These are phyloP conservation scores for Chymomyza procnemis DNA, from an alignment of 2,888 invertebrate genomes.

Conservation along the genomic window DNA sequence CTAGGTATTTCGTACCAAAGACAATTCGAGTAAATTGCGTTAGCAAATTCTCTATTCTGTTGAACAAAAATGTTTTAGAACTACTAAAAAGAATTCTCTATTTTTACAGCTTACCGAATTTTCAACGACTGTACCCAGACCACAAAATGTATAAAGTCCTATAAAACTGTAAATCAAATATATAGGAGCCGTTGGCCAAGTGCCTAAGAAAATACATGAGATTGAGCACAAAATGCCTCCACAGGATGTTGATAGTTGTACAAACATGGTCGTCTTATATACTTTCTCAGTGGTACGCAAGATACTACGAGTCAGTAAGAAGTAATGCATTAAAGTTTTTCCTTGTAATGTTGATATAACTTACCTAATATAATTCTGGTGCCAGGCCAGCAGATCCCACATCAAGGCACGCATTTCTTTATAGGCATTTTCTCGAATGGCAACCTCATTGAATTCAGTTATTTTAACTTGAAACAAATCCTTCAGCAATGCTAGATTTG, in stretches of 20 bases:
- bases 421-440: not conserved
- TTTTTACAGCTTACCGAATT: constrained; percentile 46
- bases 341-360: constrained; percentile 50
- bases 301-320: constrained; percentile 36
- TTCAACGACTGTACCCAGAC: constrained; percentile 61
- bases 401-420: constrained; percentile 23
- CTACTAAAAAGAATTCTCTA: no score
- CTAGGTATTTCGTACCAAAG: constrained; percentile 56
- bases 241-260: constrained; percentile 45
- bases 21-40: constrained; percentile 47
- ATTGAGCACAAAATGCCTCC: constrained; percentile 50
- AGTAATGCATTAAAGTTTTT: not conserved
- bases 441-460: constrained; percentile 46
- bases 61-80: no score
- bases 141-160: constrained; percentile 61
- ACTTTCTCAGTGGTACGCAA: constrained; percentile 38
- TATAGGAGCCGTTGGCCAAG: constrained; percentile 60
- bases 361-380: constrained; percentile 63
- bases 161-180: constrained; percentile 45
- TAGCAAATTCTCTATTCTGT: constrained; percentile 46
- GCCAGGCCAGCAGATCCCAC: constrained; percentile 53
- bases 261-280: constrained; percentile 50
- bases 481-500: constrained; percentile 57
- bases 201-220: constrained; percentile 50
- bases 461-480: constrained; percentile 57